Evolutionary conservation across 2,888 invertebrate species (phyloP), one percentile per base, ranked within the genome.

Genomic region (Drosophila aldrichi): DNA sequence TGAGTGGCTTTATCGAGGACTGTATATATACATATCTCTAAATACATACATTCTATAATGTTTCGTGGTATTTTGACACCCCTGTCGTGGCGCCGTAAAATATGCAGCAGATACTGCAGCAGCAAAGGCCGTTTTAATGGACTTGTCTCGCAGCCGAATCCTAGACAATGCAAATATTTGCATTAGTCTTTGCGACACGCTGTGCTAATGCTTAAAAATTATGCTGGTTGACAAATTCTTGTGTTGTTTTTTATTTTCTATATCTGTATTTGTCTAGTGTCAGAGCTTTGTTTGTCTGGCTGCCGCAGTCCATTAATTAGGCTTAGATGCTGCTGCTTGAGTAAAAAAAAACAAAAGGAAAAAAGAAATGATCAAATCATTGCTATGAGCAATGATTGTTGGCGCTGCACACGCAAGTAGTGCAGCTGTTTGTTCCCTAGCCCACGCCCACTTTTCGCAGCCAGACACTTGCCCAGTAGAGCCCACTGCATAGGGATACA

Each of bases 131-230:
- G 43, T 85, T 64, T 70, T 80, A 88, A 83, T 89, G 76, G 81
- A 88, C 86, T 63, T 88, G 70, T 71, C 71, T 34, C 32, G 32
- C 40, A 52, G 12, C 55, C 14, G 54, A 81, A 71, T 72, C 43
- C 52, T 56, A 77, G 89, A 65, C 81, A 77, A 56, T 70, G 88
- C 86, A 88, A 89, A 86, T 89, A 89, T 89, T 86, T 86, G 80
- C 79, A 70, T 54, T 73, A 54, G 56, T 65, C 59, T 73, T 57
- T 43, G 56, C 54, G 25, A 22, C 48, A 46, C 34, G 51, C 49
- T 63, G 40, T 49, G 69, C 66, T 91, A 90, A 90, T 90, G 87
- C 90, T 86, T 80, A 86, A 89, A 90, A 91, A 90, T 91, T 89
- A 91, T 90, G 91, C 89, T 90, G 90, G 89, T 89, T 88, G 77